Conservation (phyloP, 2,113 vertebrate genomes). For the Hirundichthys speculiger region DNA sequence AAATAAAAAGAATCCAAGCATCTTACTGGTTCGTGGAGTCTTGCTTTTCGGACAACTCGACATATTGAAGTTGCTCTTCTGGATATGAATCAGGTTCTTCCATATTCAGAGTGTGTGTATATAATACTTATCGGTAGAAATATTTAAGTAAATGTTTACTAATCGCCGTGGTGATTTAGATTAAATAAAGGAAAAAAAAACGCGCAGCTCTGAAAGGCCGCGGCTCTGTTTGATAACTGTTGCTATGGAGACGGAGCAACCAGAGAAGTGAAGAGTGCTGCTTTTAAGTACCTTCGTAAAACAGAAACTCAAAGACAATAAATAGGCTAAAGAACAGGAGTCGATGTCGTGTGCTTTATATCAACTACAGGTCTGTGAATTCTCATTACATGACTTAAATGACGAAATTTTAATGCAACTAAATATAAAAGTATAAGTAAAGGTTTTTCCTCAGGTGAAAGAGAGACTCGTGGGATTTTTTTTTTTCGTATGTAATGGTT, state of each 20-base stretch:
- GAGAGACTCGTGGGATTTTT: too few relatives aligned
- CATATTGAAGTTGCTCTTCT: constrained; percentile 23
- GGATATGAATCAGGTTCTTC: constrained; percentile 9
- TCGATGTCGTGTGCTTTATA: too few relatives aligned
- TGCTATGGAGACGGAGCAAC: constrained; percentile 39
- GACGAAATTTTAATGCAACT: too few relatives aligned
- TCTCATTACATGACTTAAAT: too few relatives aligned
- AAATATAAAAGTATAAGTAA: too few relatives aligned
- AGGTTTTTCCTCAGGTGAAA: too few relatives aligned
- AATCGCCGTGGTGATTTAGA: rapidly evolving
- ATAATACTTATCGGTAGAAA: neutral
- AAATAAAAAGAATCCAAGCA: neutral
- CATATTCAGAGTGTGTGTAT: constrained; percentile 23
- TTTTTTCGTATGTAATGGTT: too few relatives aligned
- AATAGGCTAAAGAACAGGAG: neutral
- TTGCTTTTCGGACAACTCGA: constrained; percentile 41
- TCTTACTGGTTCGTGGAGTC: constrained; percentile 24
- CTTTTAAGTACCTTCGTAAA: constrained; percentile 17
- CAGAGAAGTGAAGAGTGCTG: neutral
- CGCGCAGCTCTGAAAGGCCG: neutral
- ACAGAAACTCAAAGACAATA: neutral
- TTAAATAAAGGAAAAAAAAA: too few relatives aligned
- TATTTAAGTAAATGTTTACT: neutral
- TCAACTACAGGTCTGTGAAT: too few relatives aligned
- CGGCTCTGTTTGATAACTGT: constrained; percentile 33